A percentile compares a stretch with the other conserved stretches of the same genome.
Conservation (phyloP, 2,113 vertebrate species). For the Stegastes partitus region DNA sequence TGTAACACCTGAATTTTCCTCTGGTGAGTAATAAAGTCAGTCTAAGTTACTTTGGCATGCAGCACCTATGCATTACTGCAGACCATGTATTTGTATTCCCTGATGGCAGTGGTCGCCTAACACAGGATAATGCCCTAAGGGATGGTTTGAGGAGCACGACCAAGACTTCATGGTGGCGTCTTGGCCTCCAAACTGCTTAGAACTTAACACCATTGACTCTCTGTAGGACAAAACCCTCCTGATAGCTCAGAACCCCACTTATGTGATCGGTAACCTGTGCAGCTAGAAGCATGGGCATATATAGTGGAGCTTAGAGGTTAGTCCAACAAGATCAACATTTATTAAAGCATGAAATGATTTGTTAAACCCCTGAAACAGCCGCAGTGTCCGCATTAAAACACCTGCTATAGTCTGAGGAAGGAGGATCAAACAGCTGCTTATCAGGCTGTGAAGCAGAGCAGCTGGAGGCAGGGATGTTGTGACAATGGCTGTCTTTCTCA, state of each 20-base stretch:
- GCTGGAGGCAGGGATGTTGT: conserved; percentile 58
- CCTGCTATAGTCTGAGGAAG: not conserved
- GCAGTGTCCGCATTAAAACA: conserved; percentile 26
- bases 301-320: not conserved
- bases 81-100: too few species aligned
- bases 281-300: not conserved
- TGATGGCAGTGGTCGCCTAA: too few species aligned
- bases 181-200: too few species aligned
- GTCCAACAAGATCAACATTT: conserved; percentile 6
- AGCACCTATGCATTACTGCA: too few species aligned
- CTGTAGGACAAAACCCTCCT: too few species aligned
- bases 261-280: not conserved
- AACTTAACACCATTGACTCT: too few species aligned
- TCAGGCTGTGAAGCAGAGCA: conserved; percentile 48
- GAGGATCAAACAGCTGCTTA: conserved; percentile 48
- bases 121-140: too few species aligned
- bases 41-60: too few species aligned
- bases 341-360: conserved; percentile 25
- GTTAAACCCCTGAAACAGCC: not conserved
- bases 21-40: too few species aligned
- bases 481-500: conserved; percentile 68
- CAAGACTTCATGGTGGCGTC: too few species aligned
- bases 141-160: too few species aligned
- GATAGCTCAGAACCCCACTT: not conserved
- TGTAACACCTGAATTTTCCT: too few species aligned